phyloP scores from a whole-genome alignment of 2,113 vertebrate genomes.

The Oreochromis spilurus region DNA sequence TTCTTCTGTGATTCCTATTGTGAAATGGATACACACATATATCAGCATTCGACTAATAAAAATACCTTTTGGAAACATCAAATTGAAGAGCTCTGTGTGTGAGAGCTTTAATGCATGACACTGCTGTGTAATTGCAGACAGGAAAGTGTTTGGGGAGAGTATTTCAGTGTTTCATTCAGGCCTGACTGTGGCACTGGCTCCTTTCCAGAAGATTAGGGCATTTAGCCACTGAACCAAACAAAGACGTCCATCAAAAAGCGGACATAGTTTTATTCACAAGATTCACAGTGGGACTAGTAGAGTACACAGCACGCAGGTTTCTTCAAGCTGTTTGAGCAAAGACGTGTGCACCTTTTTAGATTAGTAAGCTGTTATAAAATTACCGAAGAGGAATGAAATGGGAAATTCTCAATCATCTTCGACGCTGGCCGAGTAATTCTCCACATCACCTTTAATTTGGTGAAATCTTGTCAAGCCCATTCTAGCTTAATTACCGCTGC shows the following conservation, averaged over 20 bases:
- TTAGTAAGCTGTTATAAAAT: background rate
- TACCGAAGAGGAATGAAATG: background rate
- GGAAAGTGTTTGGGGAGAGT: background rate
- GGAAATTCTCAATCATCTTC: background rate
- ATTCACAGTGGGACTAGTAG: background rate
- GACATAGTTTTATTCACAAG: constrained; percentile 11
- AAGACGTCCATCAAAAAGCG: background rate
- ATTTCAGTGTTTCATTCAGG: background rate
- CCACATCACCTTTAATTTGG: background rate
- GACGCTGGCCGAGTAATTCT: background rate
- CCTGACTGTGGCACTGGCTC: background rate
- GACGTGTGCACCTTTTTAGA: background rate
- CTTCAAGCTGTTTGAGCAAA: background rate
- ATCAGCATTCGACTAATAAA: background rate
- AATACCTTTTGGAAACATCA: background rate
- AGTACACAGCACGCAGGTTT: background rate
- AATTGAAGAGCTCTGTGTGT: background rate
- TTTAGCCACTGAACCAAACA: background rate
- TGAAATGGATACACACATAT: background rate
- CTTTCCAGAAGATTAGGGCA: constrained; percentile 6
- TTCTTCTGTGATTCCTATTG: background rate
- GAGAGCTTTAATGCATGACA: background rate
- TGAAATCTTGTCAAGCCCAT: background rate
- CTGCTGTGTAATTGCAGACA: background rate
- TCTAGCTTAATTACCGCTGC: background rate